Conservation (phyloP, 2,888 invertebrate species). For the Rotaria macrura region DNA sequence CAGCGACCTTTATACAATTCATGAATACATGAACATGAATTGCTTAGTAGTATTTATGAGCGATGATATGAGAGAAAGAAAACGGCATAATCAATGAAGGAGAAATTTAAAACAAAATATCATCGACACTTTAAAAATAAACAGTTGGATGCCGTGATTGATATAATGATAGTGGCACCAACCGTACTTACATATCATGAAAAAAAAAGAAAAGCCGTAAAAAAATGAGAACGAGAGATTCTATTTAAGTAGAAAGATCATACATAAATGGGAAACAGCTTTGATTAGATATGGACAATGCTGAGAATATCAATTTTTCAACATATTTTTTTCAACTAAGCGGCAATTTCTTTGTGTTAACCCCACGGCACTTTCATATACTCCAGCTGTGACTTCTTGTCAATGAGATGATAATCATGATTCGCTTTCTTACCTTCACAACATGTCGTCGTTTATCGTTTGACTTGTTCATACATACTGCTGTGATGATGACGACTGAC, state of each 20-base stretch:
- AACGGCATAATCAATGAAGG: not conserved
- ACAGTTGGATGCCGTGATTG: not conserved
- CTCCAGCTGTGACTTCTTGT: not conserved
- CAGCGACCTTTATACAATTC: not conserved
- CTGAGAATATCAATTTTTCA: not conserved
- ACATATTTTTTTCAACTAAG: not conserved
- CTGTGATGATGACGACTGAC: not conserved
- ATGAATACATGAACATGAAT: not conserved
- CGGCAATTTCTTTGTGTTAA: not conserved
- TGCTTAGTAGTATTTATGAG: not conserved
- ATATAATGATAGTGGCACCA: not conserved
- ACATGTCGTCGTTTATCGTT: not conserved
- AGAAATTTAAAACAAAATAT: too few species aligned
- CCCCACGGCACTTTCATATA: not conserved
- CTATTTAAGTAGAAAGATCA: not conserved
- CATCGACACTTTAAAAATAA: not conserved
- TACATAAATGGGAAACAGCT: not conserved
- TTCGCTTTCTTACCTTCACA: not conserved
- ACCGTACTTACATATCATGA: not conserved
- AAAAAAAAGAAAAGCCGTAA: too few species aligned
- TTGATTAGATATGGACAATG: not conserved
- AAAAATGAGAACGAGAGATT: not conserved
- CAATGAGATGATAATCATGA: conserved; percentile 2
- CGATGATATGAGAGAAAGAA: not conserved
- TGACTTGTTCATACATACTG: not conserved